These are phyloP conservation scores for Drosophila subobscura DNA, from an alignment of 1,140 invertebrate genomes.

Conservation along the genomic window DNA sequence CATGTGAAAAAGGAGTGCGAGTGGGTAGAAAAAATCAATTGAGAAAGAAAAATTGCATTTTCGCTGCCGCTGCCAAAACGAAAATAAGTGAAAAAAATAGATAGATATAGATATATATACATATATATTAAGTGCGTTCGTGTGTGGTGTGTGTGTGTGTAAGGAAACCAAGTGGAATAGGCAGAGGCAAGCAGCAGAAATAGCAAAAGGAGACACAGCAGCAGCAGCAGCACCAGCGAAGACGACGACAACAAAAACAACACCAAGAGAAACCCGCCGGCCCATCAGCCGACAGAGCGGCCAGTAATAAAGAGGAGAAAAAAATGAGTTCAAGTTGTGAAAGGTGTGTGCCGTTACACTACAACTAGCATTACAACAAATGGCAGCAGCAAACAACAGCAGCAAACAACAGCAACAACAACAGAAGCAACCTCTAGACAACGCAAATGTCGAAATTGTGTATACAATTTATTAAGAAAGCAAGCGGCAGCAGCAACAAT, in stretches of 20 bases:
- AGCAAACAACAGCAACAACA: constrained; percentile 34
- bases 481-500: constrained; percentile 51
- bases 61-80: constrained; percentile 48
- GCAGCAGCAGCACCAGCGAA: constrained; percentile 40
- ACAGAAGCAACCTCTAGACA: constrained; percentile 33
- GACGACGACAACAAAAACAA: constrained; percentile 12
- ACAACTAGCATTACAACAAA: constrained; percentile 44
- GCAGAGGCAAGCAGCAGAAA: constrained; percentile 66
- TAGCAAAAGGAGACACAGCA: constrained; percentile 76
- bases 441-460: constrained; percentile 71
- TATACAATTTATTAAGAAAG: constrained; percentile 71
- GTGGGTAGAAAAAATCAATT: constrained; percentile 73
- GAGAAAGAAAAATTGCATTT: constrained; percentile 70
- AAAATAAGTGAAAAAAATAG: constrained; percentile 68
- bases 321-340: constrained; percentile 83
- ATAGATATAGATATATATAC: constrained; percentile 22
- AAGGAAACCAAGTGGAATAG: constrained; percentile 48
- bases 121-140: constrained; percentile 63
- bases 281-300: constrained; percentile 33
- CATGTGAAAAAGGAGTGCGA: constrained; percentile 71
- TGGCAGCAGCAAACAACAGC: constrained; percentile 18
- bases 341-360: constrained; percentile 81
- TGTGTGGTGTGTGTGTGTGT: constrained; percentile 47
- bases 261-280: constrained; percentile 40
- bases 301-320: constrained; percentile 71